Percentiles rank a stretch among this genome's conserved stretches.
Evolutionary conservation across 1,140 invertebrate species (phyloP).

Genomic region (Cecropterus lyciades): DNA sequence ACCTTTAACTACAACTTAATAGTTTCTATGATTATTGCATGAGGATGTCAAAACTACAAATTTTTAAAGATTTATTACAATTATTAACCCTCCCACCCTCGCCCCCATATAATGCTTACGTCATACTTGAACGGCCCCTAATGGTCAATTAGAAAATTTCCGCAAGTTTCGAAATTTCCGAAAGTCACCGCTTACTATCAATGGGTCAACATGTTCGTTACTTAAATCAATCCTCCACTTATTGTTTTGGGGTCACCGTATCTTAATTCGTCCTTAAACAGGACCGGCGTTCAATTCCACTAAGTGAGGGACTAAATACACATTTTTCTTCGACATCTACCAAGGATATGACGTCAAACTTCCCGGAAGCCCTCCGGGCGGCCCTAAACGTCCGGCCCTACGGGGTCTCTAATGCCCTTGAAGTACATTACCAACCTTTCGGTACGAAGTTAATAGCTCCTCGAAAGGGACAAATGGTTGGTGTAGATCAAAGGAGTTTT

Average conservation of each 20-base stretch:
- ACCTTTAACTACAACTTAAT: too few relatives aligned
- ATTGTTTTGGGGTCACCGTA: not conserved
- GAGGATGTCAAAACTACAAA: too few relatives aligned
- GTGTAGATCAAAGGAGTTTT: constrained; percentile 44
- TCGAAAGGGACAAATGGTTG: constrained; percentile 60
- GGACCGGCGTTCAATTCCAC: not conserved
- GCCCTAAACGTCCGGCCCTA: constrained; percentile 50
- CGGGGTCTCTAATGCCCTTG: constrained; percentile 67
- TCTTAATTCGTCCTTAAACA: not conserved
- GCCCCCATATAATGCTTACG: too few relatives aligned
- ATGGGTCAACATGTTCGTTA: too few relatives aligned
- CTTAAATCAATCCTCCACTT: too few relatives aligned
- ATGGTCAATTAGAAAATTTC: too few relatives aligned
- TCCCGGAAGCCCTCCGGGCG: constrained; percentile 51
- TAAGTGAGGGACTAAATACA: constrained; percentile 6
- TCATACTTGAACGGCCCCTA: too few relatives aligned
- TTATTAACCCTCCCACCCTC: too few relatives aligned
- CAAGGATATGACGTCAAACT: constrained; percentile 56
- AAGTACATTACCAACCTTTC: constrained; percentile 66
- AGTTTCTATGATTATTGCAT: too few relatives aligned
- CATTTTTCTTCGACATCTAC: constrained; percentile 49
- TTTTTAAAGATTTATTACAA: too few relatives aligned
- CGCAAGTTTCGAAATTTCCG: too few relatives aligned
- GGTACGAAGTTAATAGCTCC: constrained; percentile 61
- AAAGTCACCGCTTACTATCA: too few relatives aligned